A percentile compares a stretch with the other conserved stretches of the same genome.
These are phyloP conservation scores for Diadumene lineata DNA, from an alignment of 92 coral and sea anemone species.

Conservation along the genomic window DNA sequence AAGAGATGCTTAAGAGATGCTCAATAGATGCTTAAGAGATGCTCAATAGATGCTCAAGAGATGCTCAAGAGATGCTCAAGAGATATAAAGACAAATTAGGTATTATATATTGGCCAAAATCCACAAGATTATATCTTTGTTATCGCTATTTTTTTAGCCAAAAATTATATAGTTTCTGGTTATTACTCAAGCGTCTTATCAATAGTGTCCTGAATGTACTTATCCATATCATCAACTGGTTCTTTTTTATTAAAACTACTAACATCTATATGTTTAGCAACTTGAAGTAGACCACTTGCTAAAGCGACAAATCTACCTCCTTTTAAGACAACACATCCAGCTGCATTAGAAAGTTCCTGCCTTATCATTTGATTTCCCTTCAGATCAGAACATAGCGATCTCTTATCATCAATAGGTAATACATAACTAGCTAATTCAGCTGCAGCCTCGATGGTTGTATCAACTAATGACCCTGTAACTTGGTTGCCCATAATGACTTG, in stretches of 20 bases:
- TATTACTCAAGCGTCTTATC: too few species aligned
- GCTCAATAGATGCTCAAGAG: too few species aligned
- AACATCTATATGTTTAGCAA: background rate
- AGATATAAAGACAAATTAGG: too few species aligned
- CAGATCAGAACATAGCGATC: background rate
- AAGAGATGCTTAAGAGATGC: too few species aligned
- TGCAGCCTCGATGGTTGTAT: background rate
- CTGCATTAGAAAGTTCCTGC: background rate
- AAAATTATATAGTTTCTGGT: too few species aligned
- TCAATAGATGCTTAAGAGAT: too few species aligned
- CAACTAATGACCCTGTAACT: background rate
- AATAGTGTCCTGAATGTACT: too few species aligned
- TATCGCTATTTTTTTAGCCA: too few species aligned
- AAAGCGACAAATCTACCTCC: slow-evolving; percentile 3
- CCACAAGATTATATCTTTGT: too few species aligned
- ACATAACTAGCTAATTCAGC: background rate
- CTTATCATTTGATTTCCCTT: background rate
- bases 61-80: too few species aligned
- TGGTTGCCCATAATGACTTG: background rate
- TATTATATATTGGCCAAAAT: too few species aligned
- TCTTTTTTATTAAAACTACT: background rate
- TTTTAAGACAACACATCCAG: slow-evolving; percentile 10
- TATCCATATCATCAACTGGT: background rate
- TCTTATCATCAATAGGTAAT: slow-evolving; percentile 6
- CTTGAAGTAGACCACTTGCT: slow-evolving; percentile 12